Percentiles rank a stretch among this genome's conserved stretches.
Conservation (phyloP, 2,797 vertebrate genomes). For the Sebastiscus albofasciatus region DNA sequence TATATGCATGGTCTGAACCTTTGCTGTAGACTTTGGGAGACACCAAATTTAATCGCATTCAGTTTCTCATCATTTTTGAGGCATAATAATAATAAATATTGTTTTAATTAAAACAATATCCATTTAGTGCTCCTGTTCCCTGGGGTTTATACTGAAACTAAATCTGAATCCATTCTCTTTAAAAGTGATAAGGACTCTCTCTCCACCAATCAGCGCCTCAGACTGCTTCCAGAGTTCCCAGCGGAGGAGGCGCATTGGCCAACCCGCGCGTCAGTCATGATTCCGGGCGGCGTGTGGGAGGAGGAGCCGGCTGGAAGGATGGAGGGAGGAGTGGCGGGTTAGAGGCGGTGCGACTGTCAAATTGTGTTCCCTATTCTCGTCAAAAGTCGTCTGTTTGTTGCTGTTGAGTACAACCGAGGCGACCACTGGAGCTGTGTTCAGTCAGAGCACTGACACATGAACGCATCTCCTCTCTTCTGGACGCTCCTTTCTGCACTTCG, state of each 20-base stretch:
- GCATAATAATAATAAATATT: too few relatives aligned
- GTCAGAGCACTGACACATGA: neutral
- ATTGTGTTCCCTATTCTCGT: slow-evolving; percentile 63
- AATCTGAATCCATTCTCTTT: neutral
- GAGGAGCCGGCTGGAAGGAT: slow-evolving; percentile 37
- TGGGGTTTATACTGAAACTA: neutral
- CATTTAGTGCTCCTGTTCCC: neutral
- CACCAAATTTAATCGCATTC: too few relatives aligned
- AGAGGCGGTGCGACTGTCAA: slow-evolving; percentile 77
- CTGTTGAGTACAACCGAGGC: neutral
- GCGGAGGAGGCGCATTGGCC: slow-evolving; percentile 60
- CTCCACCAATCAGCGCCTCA: slow-evolving; percentile 38
- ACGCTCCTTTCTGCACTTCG: slow-evolving; percentile 46
- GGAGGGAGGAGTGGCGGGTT: slow-evolving; percentile 34
- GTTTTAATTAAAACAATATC: neutral
- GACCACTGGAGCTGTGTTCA: neutral
- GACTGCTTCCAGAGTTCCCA: neutral
- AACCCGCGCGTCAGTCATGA: slow-evolving; percentile 54
- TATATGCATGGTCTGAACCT: neutral
- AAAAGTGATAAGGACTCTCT: neutral
- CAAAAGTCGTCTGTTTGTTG: slow-evolving; percentile 68
- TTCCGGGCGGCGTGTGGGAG: slow-evolving; percentile 35
- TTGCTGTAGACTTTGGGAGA: neutral
- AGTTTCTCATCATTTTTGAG: neutral
- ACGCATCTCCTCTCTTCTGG: neutral